These are phyloP conservation scores for Podotricha telesiphe DNA, from an alignment of 2,888 invertebrate species.

Conservation along the genomic window DNA sequence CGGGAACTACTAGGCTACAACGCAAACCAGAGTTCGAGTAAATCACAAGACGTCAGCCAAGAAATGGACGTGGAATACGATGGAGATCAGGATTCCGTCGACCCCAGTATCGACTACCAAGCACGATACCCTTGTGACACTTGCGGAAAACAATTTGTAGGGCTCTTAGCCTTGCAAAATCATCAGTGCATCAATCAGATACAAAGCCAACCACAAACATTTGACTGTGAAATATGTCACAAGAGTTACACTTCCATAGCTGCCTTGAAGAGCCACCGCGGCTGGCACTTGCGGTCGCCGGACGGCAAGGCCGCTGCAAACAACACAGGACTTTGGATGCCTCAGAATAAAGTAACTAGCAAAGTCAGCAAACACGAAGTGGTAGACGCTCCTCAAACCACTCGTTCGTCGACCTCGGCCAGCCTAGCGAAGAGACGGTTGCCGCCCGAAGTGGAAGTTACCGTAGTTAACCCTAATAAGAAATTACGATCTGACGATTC, in stretches of 20 bases:
- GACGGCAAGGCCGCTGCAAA: conserved; percentile 81
- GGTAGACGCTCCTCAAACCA: conserved; percentile 63
- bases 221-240: conserved; percentile 86
- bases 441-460: conserved; percentile 80
- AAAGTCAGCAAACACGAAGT: conserved; percentile 81
- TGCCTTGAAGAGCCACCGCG: conserved; percentile 86
- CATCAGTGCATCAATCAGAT: conserved; percentile 80
- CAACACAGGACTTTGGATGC: conserved; percentile 81
- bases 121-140: conserved; percentile 81
- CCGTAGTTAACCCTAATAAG: conserved; percentile 79
- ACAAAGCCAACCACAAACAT: conserved; percentile 69
- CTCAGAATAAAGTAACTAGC: conserved; percentile 79
- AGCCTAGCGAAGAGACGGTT: conserved; percentile 67
- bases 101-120: conserved; percentile 74
- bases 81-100: conserved; percentile 64
- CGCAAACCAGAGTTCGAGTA: conserved; percentile 70
- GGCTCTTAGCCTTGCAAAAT: conserved; percentile 77
- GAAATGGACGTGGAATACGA: conserved; percentile 70
- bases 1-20: conserved; percentile 78
- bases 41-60: conserved; percentile 61
- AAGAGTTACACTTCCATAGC: conserved; percentile 86
- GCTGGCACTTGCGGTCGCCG: conserved; percentile 86
- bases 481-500: conserved; percentile 76
- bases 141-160: conserved; percentile 83
- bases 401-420: conserved; percentile 57